Base-by-base conservation (phyloP, 2,113 vertebrate genomes). In the Eretmodus cyanostictus region DNA sequence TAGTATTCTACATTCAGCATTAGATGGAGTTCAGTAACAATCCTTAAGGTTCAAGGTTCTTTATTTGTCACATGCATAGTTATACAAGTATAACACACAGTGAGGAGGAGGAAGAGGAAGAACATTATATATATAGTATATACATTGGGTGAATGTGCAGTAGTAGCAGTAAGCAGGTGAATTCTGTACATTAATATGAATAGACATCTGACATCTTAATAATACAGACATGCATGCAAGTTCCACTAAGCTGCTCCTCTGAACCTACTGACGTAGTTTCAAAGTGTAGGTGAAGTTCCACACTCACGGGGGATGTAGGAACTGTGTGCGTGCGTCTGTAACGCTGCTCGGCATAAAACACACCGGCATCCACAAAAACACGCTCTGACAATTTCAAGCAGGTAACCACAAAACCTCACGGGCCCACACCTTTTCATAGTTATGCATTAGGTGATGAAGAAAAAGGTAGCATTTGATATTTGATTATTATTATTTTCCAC, bases 271-370 rank as follows among this genome's bases (percentile, higher is more conserved):
- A 93, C 89, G 89, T 84, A 90, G 76, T 95, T 92, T 90, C 80
- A 89, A 88, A 57, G 73, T 68, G 91, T 90, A 73, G 89, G 86
- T 85, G 87, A 89, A 83, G 89, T 91, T 94, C 88, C 92, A 92
- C 45, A 11, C 27, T 89, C 47, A 66, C 2, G 42, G 49, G 66
- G 55, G 81, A 80, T 13, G 54, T 86, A 7, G 82, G 40, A 93
- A 83, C 24, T 7, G 6, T 14, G 38, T 47, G 51, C 36, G 27
- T 51, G 57, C 3, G 12, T 24, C 24, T n/a, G 13, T 45, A 24
- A 2, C 16, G 3, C 36, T 61, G 85, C 66, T 91, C 84, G 76
- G 27, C 9, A 53, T 14, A 49, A 42, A 84, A 59, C 57, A 86
- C 47, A 85, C 47, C 6, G n/a, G 6, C 47, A 11, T 79, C 85